These are phyloP conservation scores for Galerucella nymphaeae DNA, from an alignment of 2,888 invertebrate species.

Conservation along the genomic window DNA sequence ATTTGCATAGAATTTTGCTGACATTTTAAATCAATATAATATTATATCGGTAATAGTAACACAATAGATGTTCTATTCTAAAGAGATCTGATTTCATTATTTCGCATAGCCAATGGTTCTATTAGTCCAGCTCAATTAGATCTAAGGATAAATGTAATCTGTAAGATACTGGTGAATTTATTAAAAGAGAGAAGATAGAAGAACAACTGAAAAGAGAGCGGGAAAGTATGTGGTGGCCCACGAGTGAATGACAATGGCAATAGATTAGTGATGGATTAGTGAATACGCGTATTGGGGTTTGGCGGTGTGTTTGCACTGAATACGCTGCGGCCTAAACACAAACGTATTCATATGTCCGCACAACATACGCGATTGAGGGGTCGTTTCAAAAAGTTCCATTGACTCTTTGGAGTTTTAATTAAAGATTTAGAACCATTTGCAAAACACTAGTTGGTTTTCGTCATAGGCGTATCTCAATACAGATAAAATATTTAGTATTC, in stretches of 20 bases:
- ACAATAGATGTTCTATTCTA: too few relatives aligned
- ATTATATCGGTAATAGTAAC: too few relatives aligned
- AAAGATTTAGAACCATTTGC: constrained; percentile 38
- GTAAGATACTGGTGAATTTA: background rate
- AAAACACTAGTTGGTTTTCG: constrained; percentile 31
- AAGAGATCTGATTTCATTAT: background rate
- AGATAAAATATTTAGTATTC: background rate
- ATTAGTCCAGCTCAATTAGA: background rate
- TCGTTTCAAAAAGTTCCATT: constrained; percentile 39
- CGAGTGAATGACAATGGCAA: constrained; percentile 38
- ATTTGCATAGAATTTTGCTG: too few relatives aligned
- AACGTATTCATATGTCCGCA: constrained; percentile 40
- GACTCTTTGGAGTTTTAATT: constrained; percentile 40
- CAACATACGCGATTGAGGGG: constrained; percentile 32
- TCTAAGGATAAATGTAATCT: background rate
- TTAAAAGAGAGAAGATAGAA: constrained; percentile 16
- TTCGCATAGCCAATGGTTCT: background rate
- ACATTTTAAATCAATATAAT: too few relatives aligned
- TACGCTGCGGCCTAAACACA: constrained; percentile 37
- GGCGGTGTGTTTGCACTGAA: constrained; percentile 38
- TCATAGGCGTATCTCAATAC: constrained; percentile 1
- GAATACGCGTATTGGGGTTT: constrained; percentile 36
- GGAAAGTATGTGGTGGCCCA: constrained; percentile 35
- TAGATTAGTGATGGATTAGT: constrained; percentile 42
- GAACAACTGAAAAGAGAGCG: constrained; percentile 18